A percentile compares a stretch with the other conserved stretches of the same genome.
Evolutionary conservation across 2,797 vertebrate genomes (phyloP).

Genomic region (Amblyopsis hoosieri): DNA sequence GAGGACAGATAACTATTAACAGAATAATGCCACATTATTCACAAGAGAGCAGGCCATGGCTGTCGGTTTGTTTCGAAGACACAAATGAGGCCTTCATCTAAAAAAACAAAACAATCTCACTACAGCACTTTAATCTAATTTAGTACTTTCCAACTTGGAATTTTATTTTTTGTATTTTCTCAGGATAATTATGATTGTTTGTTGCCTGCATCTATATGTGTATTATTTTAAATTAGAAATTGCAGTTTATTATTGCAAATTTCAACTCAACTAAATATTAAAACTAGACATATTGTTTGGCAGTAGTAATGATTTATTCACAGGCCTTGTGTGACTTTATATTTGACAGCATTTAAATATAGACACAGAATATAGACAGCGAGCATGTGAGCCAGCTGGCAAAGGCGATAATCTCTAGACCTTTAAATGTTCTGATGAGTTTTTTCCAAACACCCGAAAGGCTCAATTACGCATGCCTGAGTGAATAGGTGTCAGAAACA

Average conservation of each 20-base stretch:
- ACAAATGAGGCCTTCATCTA: constrained; percentile 19
- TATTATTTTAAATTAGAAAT: too few species aligned
- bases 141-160: background rate
- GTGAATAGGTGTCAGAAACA: constrained; percentile 84
- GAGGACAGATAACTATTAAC: constrained; percentile 95
- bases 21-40: constrained; percentile 84
- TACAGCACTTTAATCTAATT: constrained; percentile 2
- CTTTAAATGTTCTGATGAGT: constrained; percentile 66
- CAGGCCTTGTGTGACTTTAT: constrained; percentile 58
- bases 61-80: constrained; percentile 36
- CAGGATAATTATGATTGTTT: too few species aligned
- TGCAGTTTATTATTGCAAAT: too few species aligned
- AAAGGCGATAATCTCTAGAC: constrained; percentile 76
- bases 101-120: constrained; percentile 15
- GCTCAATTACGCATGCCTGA: constrained; percentile 77
- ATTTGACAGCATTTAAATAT: constrained; percentile 77
- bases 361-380: constrained; percentile 53
- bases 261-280: background rate
- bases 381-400: constrained; percentile 70
- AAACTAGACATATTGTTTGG: constrained; percentile 24
- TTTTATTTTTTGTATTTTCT: background rate
- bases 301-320: constrained; percentile 58
- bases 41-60: constrained; percentile 63
- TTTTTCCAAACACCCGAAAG: constrained; percentile 65
- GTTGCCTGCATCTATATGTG: too few species aligned